Conservation (phyloP, 2,888 invertebrate species). For the Parasteatoda lunata region DNA sequence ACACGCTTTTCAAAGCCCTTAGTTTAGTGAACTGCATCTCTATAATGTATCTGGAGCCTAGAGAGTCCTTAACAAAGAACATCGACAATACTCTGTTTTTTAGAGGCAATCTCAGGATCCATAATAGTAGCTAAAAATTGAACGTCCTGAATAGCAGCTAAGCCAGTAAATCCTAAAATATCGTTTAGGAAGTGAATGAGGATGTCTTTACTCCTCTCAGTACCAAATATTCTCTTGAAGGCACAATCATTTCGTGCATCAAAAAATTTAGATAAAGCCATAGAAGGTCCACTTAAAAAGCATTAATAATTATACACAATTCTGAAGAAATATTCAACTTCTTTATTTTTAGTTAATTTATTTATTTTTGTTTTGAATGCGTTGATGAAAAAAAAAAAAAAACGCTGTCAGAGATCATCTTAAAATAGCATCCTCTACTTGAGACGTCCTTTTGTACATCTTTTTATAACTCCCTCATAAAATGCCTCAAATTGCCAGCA, state of each 20-base stretch:
- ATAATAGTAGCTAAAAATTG: background rate
- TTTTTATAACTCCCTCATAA: no score
- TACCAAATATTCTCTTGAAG: conserved; percentile 29
- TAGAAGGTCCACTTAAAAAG: background rate
- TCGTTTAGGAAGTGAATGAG: conserved; percentile 37
- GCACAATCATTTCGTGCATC: conserved; percentile 10
- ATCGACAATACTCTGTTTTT: conserved; percentile 13
- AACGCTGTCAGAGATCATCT: no score
- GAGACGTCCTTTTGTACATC: no score
- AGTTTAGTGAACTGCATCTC: conserved; percentile 4
- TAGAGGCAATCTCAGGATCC: background rate
- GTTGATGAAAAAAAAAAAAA: no score
- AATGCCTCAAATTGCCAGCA: no score
- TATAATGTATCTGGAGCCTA: background rate
- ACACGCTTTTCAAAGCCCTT: conserved; percentile 10
- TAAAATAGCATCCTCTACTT: no score
- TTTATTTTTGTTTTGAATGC: no score
- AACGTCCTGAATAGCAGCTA: background rate
- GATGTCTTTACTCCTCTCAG: conserved; percentile 43
- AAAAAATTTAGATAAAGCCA: conserved; percentile 15
- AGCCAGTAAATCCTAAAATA: conserved; percentile 1
- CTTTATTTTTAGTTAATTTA: no score
- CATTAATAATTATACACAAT: background rate
- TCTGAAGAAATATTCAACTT: background rate
- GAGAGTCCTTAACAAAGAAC: background rate